Percentiles rank a stretch among this genome's conserved stretches.
These are phyloP conservation scores for Etheostoma spectabile DNA, from an alignment of 2,113 vertebrate species.

Conservation along the genomic window DNA sequence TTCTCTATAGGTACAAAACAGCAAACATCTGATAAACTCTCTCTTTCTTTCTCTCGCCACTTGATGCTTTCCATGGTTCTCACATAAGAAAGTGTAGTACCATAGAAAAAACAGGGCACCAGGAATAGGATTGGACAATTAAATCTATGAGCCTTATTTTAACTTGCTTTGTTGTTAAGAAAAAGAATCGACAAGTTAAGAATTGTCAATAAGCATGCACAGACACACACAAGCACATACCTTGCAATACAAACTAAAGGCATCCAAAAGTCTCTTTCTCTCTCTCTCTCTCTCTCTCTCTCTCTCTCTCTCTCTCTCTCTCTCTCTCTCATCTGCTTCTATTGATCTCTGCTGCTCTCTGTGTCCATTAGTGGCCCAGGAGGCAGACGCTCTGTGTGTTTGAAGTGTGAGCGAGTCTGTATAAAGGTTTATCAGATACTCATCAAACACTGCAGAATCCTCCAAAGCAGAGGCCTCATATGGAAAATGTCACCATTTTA, in stretches of 20 bases:
- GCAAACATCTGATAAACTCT: not conserved
- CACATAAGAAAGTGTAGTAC: not conserved
- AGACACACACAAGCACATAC: not conserved
- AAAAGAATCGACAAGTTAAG: too few relatives aligned
- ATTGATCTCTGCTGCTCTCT: constrained; percentile 81
- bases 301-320: not conserved
- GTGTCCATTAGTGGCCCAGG: constrained; percentile 84
- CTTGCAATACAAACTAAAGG: constrained; percentile 50
- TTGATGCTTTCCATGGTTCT: not conserved
- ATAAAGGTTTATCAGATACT: constrained; percentile 64
- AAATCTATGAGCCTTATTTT: not conserved
- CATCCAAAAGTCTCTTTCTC: constrained; percentile 35
- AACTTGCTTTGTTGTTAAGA: not conserved
- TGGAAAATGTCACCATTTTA: constrained; percentile 46
- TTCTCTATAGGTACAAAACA: not conserved
- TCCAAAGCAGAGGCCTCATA: constrained; percentile 35
- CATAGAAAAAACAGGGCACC: not conserved
- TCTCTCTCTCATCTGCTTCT: constrained; percentile 52
- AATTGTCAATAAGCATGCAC: not conserved
- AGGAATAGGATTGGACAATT: not conserved
- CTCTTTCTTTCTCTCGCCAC: not conserved
- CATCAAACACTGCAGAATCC: constrained; percentile 56
- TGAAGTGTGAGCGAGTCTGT: constrained; percentile 60
- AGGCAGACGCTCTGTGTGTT: constrained; percentile 82
- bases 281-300: too few relatives aligned